A percentile compares a stretch with the other conserved stretches of the same genome.
Conservation (phyloP, 2,888 invertebrate species). For the Byasa hedistus region DNA sequence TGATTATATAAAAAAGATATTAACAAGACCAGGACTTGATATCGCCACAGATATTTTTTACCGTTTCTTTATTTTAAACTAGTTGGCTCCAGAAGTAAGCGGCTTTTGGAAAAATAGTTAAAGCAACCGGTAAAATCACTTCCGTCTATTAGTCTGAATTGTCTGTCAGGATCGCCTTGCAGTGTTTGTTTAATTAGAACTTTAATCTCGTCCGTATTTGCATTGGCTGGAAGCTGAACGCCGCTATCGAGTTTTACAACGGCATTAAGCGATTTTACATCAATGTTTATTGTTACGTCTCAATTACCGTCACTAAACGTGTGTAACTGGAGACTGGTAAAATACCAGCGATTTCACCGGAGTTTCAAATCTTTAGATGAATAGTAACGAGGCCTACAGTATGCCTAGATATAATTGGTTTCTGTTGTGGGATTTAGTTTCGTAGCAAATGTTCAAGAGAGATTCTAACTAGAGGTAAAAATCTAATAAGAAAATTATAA, state of each 20-base stretch:
- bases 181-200: constrained; percentile 39
- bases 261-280: constrained; percentile 34
- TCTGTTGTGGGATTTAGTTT: too few species aligned
- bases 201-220: constrained; percentile 49
- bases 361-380: neutral
- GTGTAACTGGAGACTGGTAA: constrained; percentile 14
- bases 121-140: constrained; percentile 4
- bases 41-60: too few species aligned
- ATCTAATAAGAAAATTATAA: too few species aligned
- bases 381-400: too few species aligned
- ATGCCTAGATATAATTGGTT: too few species aligned
- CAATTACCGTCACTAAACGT: constrained; percentile 44
- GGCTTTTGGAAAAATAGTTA: too few species aligned
- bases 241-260: constrained; percentile 42
- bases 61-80: too few species aligned
- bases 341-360: constrained; percentile 3
- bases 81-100: too few species aligned
- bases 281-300: constrained; percentile 41
- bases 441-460: too few species aligned
- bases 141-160: neutral
- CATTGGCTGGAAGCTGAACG: constrained; percentile 41
- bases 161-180: constrained; percentile 9
- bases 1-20: too few species aligned
- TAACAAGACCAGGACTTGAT: too few species aligned
- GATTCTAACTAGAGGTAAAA: too few species aligned